Evolutionary conservation across 1,140 invertebrate species (phyloP).

Genomic region (Adoxophyes honmai): DNA sequence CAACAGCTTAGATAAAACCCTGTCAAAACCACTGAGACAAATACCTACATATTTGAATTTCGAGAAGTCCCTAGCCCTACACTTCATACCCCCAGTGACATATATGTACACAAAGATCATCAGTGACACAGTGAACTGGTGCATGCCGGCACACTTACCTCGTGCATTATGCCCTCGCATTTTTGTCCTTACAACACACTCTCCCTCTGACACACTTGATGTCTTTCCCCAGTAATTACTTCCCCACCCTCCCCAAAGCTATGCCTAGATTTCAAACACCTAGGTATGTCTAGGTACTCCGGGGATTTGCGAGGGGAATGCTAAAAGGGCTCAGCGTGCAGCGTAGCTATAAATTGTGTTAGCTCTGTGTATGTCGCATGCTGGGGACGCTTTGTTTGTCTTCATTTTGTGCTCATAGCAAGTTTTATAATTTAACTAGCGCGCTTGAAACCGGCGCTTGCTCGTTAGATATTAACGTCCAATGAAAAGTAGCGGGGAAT

Average conservation of each 20-base stretch:
- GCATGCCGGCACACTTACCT: conserved; percentile 70
- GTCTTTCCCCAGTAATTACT: conserved; percentile 67
- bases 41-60: too few species aligned
- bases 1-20: too few species aligned
- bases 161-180: conserved; percentile 61
- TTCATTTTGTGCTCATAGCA: conserved; percentile 10
- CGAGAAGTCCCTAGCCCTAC: too few species aligned
- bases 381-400: conserved; percentile 31
- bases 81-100: not conserved
- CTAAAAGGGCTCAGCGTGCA: conserved; percentile 57
- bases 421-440: conserved; percentile 15
- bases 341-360: conserved; percentile 58
- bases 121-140: conserved; percentile 74
- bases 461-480: conserved; percentile 4
- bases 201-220: conserved; percentile 75
- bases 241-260: conserved; percentile 45
- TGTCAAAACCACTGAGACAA: too few species aligned
- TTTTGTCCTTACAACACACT: conserved; percentile 72
- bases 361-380: conserved; percentile 48
- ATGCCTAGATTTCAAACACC: conserved; percentile 56
- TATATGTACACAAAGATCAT: conserved; percentile 62
- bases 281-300: conserved; percentile 54
- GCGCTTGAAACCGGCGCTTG: not conserved
- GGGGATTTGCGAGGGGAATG: conserved; percentile 67
- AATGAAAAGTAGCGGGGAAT: not conserved